Conservation (phyloP, 2,113 vertebrate genomes). For the Mellivora capensis region DNA sequence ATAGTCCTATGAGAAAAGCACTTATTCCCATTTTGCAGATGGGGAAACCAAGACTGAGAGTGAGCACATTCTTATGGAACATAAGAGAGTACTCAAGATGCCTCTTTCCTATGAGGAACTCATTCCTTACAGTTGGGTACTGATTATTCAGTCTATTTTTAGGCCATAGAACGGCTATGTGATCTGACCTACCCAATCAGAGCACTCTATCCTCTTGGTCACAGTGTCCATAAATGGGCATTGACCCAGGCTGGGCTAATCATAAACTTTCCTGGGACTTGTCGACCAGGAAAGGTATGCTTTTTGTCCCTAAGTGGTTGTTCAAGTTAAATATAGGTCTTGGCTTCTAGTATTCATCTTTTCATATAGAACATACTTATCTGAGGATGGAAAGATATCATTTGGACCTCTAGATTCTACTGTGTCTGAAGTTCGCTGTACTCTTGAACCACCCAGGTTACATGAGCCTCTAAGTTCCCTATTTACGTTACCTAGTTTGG, state of each 20-base stretch:
- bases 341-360: neutral
- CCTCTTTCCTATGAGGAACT: neutral
- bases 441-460: neutral
- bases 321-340: neutral
- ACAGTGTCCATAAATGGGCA: neutral
- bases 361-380: neutral
- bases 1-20: conserved; percentile 15
- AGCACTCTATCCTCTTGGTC: neutral
- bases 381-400: neutral
- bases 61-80: neutral
- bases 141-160: neutral
- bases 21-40: neutral
- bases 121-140: neutral
- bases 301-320: neutral
- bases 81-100: neutral
- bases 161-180: neutral
- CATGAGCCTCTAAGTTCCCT: neutral
- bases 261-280: conserved; percentile 12
- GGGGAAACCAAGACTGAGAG: neutral
- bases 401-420: neutral
- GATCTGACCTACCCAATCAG: neutral
- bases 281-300: neutral
- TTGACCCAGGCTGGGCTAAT: neutral
- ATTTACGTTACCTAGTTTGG: neutral
- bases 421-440: neutral